Percentiles rank a stretch among this genome's conserved stretches.
Conservation (phyloP, 2,888 invertebrate genomes). For the Sarcophaga carnaria region DNA sequence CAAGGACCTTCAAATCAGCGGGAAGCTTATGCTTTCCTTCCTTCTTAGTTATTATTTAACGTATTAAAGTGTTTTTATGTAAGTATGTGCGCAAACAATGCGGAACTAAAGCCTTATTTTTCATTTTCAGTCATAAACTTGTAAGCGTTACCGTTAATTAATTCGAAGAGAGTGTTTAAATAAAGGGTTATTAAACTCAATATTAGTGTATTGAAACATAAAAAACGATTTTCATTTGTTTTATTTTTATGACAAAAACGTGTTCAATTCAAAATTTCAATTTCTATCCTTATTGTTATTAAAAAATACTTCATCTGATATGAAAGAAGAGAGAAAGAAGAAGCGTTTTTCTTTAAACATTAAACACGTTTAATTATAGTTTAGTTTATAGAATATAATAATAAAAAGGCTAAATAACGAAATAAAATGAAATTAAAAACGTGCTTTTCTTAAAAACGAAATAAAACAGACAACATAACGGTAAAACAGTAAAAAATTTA, state of each 20-base stretch:
- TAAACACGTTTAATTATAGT: background rate
- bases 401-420: background rate
- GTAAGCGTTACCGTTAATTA: too few species aligned
- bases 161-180: background rate
- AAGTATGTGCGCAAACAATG: too few species aligned
- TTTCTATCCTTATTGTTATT: background rate
- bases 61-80: too few species aligned
- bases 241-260: constrained; percentile 51
- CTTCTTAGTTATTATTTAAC: too few species aligned
- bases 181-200: background rate
- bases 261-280: constrained; percentile 38
- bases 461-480: background rate
- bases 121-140: too few species aligned
- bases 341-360: background rate
- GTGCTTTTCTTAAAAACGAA: background rate
- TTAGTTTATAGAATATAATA: background rate
- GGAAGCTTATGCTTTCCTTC: too few species aligned
- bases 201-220: background rate
- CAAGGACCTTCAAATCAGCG: too few species aligned
- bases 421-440: background rate
- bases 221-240: background rate
- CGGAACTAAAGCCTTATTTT: too few species aligned
- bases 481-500: background rate
- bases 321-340: background rate
- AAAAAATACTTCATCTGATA: background rate